Evolutionary conservation across 2,888 invertebrate genomes (phyloP).

Genomic region (Aromia moschata): DNA sequence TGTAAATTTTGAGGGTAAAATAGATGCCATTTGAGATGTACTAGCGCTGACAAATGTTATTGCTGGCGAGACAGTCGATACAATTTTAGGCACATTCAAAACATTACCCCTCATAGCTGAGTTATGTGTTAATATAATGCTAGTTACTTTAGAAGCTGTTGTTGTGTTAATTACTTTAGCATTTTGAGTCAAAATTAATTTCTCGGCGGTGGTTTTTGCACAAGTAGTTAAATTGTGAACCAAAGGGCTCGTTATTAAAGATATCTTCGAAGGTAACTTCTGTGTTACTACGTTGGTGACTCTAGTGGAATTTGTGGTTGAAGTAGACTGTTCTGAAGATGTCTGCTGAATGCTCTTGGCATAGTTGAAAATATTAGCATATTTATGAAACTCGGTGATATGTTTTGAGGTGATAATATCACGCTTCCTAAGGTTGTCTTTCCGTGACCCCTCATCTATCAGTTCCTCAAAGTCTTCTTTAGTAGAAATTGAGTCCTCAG

Average conservation of each 20-base stretch:
- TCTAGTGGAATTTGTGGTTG: conserved; percentile 32
- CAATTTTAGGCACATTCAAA: conserved; percentile 56
- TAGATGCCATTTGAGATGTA: conserved; percentile 59
- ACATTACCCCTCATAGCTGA: conserved; percentile 51
- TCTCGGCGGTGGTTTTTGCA: conserved; percentile 44
- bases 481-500: conserved; percentile 72
- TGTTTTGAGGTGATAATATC: conserved; percentile 54
- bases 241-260: conserved; percentile 49
- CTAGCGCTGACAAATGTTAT: conserved; percentile 60
- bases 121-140: conserved; percentile 56
- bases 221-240: conserved; percentile 38
- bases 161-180: conserved; percentile 53
- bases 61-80: conserved; percentile 54
- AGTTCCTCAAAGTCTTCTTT: conserved; percentile 74
- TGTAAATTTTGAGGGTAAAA: conserved; percentile 57
- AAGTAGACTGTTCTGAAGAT: conserved; percentile 19
- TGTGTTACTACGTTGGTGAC: conserved; percentile 33
- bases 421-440: conserved; percentile 62
- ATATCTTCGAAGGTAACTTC: conserved; percentile 50
- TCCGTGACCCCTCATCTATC: conserved; percentile 70
- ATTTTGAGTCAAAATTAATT: conserved; percentile 51
- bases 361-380: conserved; percentile 43
- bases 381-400: conserved; percentile 60
- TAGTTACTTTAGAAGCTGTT: conserved; percentile 51
- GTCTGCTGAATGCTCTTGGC: conserved; percentile 47